phyloP scores from a whole-genome alignment of 2,888 invertebrate genomes.

The Oasisia sp. region DNA sequence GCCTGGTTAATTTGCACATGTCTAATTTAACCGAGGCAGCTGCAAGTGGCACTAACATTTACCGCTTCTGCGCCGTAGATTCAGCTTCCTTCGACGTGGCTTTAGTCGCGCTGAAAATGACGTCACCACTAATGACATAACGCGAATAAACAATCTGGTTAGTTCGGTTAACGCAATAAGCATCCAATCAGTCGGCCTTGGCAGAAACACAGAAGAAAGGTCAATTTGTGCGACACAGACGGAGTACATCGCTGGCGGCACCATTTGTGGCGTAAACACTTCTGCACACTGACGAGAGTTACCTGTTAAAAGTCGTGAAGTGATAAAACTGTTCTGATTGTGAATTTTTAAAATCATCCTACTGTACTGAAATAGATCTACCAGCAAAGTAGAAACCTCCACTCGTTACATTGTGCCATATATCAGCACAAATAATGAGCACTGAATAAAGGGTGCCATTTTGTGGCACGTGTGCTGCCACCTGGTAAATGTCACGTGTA shows the following conservation, averaged over 20 bases:
- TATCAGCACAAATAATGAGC: background rate
- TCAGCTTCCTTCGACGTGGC: slow-evolving; percentile 3
- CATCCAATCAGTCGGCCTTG: background rate
- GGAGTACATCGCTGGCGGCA: background rate
- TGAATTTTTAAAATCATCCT: too few species aligned
- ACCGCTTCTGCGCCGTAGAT: background rate
- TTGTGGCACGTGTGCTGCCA: background rate
- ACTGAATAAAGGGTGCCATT: background rate
- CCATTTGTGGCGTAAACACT: background rate
- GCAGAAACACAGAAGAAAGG: background rate
- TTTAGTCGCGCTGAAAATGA: background rate
- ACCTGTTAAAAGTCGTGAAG: background rate
- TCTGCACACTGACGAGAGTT: background rate
- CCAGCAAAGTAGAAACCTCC: too few species aligned
- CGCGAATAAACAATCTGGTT: background rate
- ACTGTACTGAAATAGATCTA: too few species aligned
- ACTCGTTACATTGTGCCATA: background rate
- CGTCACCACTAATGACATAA: background rate
- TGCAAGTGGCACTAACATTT: background rate
- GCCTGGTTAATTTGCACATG: background rate
- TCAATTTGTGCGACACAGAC: background rate
- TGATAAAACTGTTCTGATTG: too few species aligned
- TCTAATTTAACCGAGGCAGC: background rate
- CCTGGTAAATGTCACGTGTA: background rate
- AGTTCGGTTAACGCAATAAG: background rate